Evolutionary conservation across 2,888 invertebrate genomes (phyloP).

Genomic region (Agrypnus murinus): DNA sequence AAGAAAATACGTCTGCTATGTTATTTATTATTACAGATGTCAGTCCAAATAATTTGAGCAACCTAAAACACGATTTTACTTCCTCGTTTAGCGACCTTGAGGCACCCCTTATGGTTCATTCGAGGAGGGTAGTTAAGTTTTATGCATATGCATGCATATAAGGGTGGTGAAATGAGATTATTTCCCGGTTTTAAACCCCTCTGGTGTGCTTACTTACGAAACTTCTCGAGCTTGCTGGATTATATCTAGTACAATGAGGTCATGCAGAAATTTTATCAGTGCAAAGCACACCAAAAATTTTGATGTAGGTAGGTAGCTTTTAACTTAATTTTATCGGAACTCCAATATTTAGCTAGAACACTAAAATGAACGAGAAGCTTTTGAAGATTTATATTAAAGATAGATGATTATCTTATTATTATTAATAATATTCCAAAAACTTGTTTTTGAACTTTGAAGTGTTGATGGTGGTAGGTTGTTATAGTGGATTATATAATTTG

Average conservation of each 20-base stretch:
- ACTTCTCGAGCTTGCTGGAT: slow-evolving; percentile 1
- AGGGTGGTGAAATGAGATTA: slow-evolving; percentile 29
- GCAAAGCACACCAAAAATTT: background rate
- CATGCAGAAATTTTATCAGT: slow-evolving; percentile 17
- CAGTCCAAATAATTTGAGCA: background rate
- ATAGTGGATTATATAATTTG: slow-evolving; percentile 33
- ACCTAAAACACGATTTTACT: slow-evolving; percentile 17
- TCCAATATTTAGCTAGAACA: background rate
- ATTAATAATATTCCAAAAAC: no score
- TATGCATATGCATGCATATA: slow-evolving; percentile 43
- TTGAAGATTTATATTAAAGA: no score
- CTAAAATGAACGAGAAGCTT: no score
- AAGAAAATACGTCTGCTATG: no score
- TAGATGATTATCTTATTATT: no score
- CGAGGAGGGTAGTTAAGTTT: slow-evolving; percentile 43
- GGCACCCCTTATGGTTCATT: slow-evolving; percentile 32
- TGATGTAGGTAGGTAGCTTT: background rate
- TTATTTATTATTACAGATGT: no score
- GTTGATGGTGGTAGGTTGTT: no score
- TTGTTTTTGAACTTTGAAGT: slow-evolving; percentile 19
- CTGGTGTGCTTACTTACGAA: slow-evolving; percentile 16
- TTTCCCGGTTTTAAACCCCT: slow-evolving; percentile 19
- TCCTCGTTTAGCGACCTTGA: slow-evolving; percentile 38
- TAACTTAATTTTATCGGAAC: background rate
- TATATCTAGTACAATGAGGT: slow-evolving; percentile 24